Evolutionary conservation across 2,113 vertebrate genomes (phyloP), one percentile per base, ranked within the genome.

Genomic region (Ctenomys sociabilis): DNA sequence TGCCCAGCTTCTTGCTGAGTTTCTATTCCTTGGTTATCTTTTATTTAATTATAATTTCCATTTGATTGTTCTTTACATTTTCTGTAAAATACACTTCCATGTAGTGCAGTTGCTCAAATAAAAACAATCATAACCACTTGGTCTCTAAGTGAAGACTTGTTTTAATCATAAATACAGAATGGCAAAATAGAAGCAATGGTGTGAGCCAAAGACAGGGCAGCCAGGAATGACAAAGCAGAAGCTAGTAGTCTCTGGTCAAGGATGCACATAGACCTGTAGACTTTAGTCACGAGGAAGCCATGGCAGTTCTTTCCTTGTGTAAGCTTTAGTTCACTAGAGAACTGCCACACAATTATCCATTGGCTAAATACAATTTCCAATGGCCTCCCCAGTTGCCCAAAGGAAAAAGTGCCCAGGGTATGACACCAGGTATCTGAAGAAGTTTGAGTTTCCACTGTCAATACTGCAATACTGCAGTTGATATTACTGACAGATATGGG

Each of bases 171-270:
- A 66, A 14, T 57, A 94, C 16, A 93, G 75, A 83, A 78, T 35
- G 11, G 5, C 68, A 92, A 9, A 81, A 92, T 57, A 95, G 52
- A 54, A 87, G 93, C 73, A 75, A 37, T 5, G 78, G 3, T 40
- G 5, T 90, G 93, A 70, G 54, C 63, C 80, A 10, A 94, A 92
- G 77, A 85, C 9, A 90, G 61, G 26, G 24, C 70, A 90, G 8
- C 73, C 88, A 96, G 77, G 75, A 83, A 87, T 70, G 28, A 68
- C 49, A 81, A 96, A 90, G 66, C 26, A 70, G 45, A 94, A 88
- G 54, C 17, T 80, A 64, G 61, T 28, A 90, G 40, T 94, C 40
- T 57, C 9, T 49, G 57, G 77, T 10, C 63, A 85, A 94, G 40
- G 17, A 92, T 43, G 94, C 28, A 87, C 11, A 61, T 8, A 89